Evolutionary conservation across 2,113 vertebrate species (phyloP).

Genomic region (Fregata magnificens): DNA sequence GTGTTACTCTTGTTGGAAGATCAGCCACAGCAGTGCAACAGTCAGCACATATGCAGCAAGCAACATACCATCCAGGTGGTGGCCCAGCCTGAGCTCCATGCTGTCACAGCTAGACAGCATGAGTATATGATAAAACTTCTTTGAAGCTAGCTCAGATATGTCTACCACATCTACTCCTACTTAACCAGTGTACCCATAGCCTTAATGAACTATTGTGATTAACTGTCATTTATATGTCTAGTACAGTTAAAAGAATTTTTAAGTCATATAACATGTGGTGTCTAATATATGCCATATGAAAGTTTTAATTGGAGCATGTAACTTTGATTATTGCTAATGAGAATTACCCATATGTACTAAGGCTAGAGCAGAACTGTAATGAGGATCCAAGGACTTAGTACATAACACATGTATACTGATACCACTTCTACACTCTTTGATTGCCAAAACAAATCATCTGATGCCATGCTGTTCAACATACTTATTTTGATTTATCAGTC

Average conservation of each 20-base stretch:
- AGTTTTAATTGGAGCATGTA: slow-evolving; percentile 48
- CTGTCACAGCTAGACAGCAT: neutral
- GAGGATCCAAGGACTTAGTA: slow-evolving; percentile 34
- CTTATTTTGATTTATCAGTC: neutral
- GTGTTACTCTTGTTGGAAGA: neutral
- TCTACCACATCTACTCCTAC: slow-evolving; percentile 19
- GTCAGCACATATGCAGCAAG: neutral
- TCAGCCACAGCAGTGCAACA: neutral
- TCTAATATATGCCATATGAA: slow-evolving; percentile 59
- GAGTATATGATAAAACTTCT: neutral
- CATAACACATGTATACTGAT: slow-evolving; percentile 23
- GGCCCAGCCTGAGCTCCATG: neutral
- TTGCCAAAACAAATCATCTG: neutral
- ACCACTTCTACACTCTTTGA: neutral
- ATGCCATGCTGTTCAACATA: neutral
- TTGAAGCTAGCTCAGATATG: neutral
- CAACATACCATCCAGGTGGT: neutral
- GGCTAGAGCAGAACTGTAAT: neutral
- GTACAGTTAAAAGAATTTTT: slow-evolving; percentile 54
- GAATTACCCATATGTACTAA: slow-evolving; percentile 41
- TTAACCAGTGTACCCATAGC: neutral
- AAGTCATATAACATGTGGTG: slow-evolving; percentile 44
- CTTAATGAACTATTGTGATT: slow-evolving; percentile 32
- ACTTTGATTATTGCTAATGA: slow-evolving; percentile 59
- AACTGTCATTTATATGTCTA: slow-evolving; percentile 30